phyloP scores from a whole-genome alignment of 2,888 invertebrate species.

The Ormyrus pomaceus region DNA sequence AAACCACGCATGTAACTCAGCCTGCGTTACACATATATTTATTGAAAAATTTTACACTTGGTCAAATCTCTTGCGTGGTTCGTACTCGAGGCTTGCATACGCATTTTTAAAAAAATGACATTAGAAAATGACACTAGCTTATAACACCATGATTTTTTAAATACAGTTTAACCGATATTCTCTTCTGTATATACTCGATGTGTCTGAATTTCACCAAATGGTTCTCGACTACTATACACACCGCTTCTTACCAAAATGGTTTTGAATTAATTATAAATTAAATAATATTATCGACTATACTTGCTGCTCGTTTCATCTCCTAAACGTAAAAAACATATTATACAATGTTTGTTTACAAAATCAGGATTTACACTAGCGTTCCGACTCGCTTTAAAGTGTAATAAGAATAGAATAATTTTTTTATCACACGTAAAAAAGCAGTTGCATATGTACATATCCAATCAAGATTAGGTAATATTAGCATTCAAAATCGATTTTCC shows the following conservation, averaged over 20 bases:
- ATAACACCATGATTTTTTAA: conserved; percentile 58
- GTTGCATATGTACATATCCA: conserved; percentile 73
- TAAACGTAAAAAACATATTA: conserved; percentile 67
- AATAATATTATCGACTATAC: conserved; percentile 71
- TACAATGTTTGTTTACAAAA: conserved; percentile 73
- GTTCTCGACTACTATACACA: conserved; percentile 55
- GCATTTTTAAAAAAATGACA: conserved; percentile 50
- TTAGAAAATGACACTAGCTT: conserved; percentile 63
- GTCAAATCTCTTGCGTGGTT: conserved; percentile 49
- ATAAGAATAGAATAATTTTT: conserved; percentile 71
- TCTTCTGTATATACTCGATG: conserved; percentile 51
- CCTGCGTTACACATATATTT: conserved; percentile 22
- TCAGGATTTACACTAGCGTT: conserved; percentile 73
- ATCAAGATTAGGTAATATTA: conserved; percentile 70
- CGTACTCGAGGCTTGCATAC: conserved; percentile 44
- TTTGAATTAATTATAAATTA: conserved; percentile 71
- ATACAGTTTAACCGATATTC: conserved; percentile 50
- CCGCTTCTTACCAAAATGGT: conserved; percentile 59
- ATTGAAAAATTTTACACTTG: conserved; percentile 28
- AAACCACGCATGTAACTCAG: conserved; percentile 26
- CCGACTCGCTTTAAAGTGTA: conserved; percentile 68
- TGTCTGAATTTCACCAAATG: conserved; percentile 41
- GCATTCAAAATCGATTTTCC: conserved; percentile 63
- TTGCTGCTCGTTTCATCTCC: conserved; percentile 58
- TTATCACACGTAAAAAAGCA: conserved; percentile 74